A percentile compares a stretch with the other conserved stretches of the same genome.
phyloP scores from a whole-genome alignment of 2,797 vertebrate species.

The Myotis myotis region DNA sequence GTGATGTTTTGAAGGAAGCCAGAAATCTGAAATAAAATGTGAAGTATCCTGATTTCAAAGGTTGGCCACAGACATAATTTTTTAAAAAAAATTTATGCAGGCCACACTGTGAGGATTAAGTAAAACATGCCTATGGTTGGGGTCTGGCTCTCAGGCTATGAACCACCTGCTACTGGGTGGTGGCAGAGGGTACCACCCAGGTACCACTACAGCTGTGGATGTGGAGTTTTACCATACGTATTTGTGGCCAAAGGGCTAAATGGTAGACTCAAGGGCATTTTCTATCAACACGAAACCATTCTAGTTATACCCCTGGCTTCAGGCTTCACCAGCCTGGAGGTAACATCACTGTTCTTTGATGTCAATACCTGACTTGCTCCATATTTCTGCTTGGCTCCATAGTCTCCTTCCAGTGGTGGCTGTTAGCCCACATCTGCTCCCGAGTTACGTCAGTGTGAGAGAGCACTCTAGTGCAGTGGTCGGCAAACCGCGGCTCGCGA shows the following conservation, averaged over 20 bases:
- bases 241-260: not conserved
- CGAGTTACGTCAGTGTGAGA: not conserved
- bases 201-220: not conserved
- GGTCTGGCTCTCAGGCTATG: not conserved
- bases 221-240: not conserved
- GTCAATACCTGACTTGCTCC: not conserved
- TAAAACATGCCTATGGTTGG: not conserved
- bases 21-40: not conserved
- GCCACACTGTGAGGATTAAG: not conserved
- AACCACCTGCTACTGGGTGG: not conserved
- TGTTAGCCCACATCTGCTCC: not conserved
- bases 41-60: not conserved
- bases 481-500: too few species aligned
- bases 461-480: not conserved
- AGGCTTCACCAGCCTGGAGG: not conserved
- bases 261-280: not conserved
- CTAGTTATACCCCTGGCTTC: not conserved
- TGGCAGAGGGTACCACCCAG: not conserved
- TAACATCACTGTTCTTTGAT: not conserved
- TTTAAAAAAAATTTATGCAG: not conserved
- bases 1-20: not conserved
- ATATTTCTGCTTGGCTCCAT: not conserved
- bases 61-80: not conserved
- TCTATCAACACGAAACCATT: not conserved
- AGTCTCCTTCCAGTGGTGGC: not conserved